Conservation (phyloP, 2,797 vertebrate genomes). For the Hypotaenidia okinawae region DNA sequence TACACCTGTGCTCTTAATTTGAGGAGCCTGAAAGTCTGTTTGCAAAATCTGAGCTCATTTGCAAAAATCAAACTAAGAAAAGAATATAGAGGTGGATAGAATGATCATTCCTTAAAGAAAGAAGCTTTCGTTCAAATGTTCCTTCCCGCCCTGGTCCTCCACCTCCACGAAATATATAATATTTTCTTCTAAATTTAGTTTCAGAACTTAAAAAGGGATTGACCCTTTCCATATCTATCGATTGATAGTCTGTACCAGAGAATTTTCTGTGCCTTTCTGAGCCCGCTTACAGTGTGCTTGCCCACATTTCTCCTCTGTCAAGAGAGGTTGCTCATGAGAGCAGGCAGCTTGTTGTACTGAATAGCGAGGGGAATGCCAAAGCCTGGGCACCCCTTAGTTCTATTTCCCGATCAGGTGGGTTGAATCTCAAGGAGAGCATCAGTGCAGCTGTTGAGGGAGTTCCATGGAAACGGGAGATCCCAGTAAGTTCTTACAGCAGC, state of each 20-base stretch:
- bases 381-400: background rate
- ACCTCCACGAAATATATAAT: background rate
- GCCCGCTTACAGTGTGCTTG: background rate
- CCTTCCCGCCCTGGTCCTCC: background rate
- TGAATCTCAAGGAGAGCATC: background rate
- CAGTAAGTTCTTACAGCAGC: background rate
- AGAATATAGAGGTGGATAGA: background rate
- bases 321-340: background rate
- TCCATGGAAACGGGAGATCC: background rate
- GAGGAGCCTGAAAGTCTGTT: background rate
- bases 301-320: background rate
- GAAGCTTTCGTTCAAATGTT: background rate
- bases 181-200: background rate
- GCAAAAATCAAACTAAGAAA: background rate
- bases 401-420: background rate
- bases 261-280: background rate
- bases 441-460: background rate
- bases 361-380: background rate
- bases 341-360: background rate
- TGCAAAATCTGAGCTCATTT: background rate
- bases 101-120: background rate
- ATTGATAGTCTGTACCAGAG: background rate
- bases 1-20: background rate
- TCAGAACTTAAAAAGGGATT: background rate
- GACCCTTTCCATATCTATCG: background rate